These are phyloP conservation scores for Ovibos moschatus DNA, from an alignment of 2,113 vertebrate species.

Conservation along the genomic window DNA sequence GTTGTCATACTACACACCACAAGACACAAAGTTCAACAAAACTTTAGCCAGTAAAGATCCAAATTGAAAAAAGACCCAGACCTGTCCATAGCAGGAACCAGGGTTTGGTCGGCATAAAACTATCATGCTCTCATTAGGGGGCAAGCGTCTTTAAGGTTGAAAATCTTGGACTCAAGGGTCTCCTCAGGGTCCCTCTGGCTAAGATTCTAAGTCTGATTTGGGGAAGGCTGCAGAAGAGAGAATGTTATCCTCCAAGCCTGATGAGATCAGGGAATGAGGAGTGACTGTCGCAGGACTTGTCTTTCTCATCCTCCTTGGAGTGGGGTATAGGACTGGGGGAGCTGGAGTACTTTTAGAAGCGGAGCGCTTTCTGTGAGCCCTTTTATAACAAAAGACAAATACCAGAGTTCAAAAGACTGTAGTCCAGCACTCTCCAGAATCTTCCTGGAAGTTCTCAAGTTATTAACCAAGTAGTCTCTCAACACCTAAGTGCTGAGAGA, in stretches of 20 bases:
- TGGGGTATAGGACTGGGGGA: background rate
- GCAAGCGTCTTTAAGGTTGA: background rate
- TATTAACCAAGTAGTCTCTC: background rate
- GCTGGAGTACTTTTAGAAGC: background rate
- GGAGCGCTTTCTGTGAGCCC: background rate
- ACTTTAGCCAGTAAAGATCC: background rate
- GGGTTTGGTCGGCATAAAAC: background rate
- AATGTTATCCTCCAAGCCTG: background rate
- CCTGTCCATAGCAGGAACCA: background rate
- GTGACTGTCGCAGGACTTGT: fast-evolving
- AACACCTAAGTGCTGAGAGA: background rate
- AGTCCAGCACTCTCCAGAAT: background rate
- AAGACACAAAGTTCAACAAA: background rate
- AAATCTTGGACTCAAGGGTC: background rate
- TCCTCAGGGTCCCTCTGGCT: background rate
- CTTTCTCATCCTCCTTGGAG: background rate
- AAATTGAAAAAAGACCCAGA: background rate
- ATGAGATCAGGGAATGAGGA: background rate
- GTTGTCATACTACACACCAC: background rate
- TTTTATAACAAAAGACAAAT: background rate
- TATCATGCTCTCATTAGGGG: background rate
- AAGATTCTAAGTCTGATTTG: background rate
- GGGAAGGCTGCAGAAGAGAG: background rate
- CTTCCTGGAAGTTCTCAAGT: background rate
- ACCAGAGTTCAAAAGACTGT: background rate